Base-by-base conservation (phyloP, 2,888 invertebrate species). In the Sesamia inferens region DNA sequence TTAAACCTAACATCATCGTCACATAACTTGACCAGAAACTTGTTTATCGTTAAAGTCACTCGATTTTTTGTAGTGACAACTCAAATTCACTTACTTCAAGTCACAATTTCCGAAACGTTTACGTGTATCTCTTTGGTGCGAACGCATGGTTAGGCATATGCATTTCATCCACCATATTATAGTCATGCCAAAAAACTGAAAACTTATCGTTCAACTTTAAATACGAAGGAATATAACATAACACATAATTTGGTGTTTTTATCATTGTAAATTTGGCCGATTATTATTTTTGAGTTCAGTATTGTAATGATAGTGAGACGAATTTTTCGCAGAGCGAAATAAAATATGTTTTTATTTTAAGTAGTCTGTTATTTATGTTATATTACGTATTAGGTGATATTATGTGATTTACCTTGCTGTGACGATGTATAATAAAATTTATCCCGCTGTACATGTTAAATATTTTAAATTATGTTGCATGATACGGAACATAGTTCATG, bases 361-460 rank as follows among this genome's bases (percentile, higher is more conserved):
- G 88, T 90, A 88, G 83, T 84, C 89, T 85, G 86, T 90, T 88
- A 74, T 87, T 87, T 87, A 90, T 91, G 87, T 90, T 90, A 87
- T 86, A 88, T 89, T 85, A 88, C 83, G 92, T 95, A 93, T 94
- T 91, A 85, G 82, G 88, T 88, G 93, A 94, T 94, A 95, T 94
- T 80, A 91, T 93, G 95, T 96, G 95, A 95, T 96, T 84, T 94
- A 89, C 90, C 91, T 94, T 94, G 95, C 95, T 96, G 95, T 96
- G 95, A 95, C 93, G 55, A 90, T 91, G 79, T 92, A 87, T 90
- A 77, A 76, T 79, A 79, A 77, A 81, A 71, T 71, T 85, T 88
- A 85, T 86, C 80, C 76, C 80, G 61, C 39, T 81, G 16, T 71
- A 69, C 68, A 76, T 81, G 72, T 83, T 79, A 66, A 83, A 74